Evolutionary conservation across 2,888 invertebrate genomes (phyloP), one percentile per base, ranked within the genome.

Genomic region (Uropetala carovei): DNA sequence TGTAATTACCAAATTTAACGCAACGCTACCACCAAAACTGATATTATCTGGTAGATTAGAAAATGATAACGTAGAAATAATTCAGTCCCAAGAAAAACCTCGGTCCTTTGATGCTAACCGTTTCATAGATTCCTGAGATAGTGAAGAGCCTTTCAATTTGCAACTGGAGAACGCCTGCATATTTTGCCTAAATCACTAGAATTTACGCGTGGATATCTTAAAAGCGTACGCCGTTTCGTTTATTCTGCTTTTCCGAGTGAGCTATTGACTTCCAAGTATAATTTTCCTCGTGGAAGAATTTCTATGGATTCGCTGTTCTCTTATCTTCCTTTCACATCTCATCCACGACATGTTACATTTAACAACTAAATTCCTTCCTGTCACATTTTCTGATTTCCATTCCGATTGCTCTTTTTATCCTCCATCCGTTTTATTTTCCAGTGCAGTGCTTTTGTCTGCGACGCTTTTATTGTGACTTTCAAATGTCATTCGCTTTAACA

Each of bases 231-330:
- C 27, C 75, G 27, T 27, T 75, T 75, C 75, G 27, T 75, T 75
- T 75, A 75, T 2, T 22, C 22, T 22, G 27, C 22, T 22, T 27
- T 75, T 75, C 22, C 75, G 22, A 27, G 75, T 27, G 22, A 75
- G 75, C 22, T 22, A 75, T 27, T 27, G 75, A 27, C 75, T 75
- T 75, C 22, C n/a, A 75, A 8, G 75, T 22, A n/a, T 75, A 75
- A 75, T 75, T 75, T 75, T 75, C 75, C 75, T n/a, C 75, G 75
- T 75, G 75, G 27, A 75, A 22, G 75, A 43, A 43, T 75, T 75
- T 27, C 18, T 60, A 5, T 16, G 75, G 75, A 11, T 75, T 75
- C 75, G 75, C 75, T 75, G n/a, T 18, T 27, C 13, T 75, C 27
- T 18, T 22, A 22, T 75, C 75, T n/a, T 22, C 22, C 75, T 27